These are phyloP conservation scores for Mycetomoellerius zeteki DNA, from an alignment of 1,140 invertebrate genomes.

Conservation along the genomic window DNA sequence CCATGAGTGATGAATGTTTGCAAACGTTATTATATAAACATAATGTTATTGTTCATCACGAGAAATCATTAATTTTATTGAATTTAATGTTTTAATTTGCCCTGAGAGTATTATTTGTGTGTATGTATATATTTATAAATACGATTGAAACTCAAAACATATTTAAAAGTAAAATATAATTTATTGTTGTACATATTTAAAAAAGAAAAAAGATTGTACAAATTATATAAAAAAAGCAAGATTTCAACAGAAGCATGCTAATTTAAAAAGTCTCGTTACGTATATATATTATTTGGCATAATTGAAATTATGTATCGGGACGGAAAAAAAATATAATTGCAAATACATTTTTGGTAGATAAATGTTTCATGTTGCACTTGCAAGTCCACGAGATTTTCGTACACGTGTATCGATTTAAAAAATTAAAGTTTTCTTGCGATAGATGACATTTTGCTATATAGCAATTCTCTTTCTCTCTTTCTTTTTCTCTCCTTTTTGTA, in stretches of 20 bases:
- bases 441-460: neutral
- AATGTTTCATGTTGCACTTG: neutral
- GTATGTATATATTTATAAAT: neutral
- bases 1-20: conserved; percentile 26
- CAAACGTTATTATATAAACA: conserved; percentile 48
- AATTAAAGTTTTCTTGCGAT: conserved; percentile 8
- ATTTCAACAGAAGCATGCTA: neutral
- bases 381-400: neutral
- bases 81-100: conserved; percentile 9
- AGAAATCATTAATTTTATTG: neutral
- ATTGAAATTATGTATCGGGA: neutral
- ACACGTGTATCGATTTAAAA: conserved; percentile 2
- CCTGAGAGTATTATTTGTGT: neutral
- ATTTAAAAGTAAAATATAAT: conserved; percentile 15
- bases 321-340: neutral
- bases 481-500: neutral
- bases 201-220: neutral
- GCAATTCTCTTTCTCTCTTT: neutral
- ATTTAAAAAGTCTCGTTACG: neutral
- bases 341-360: neutral
- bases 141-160: neutral
- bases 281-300: neutral
- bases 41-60: conserved; percentile 4
- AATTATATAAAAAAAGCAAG: neutral
- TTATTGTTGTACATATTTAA: neutral